Base-by-base conservation (phyloP, 1,140 invertebrate genomes). In the Phenacoccus solenopsis region DNA sequence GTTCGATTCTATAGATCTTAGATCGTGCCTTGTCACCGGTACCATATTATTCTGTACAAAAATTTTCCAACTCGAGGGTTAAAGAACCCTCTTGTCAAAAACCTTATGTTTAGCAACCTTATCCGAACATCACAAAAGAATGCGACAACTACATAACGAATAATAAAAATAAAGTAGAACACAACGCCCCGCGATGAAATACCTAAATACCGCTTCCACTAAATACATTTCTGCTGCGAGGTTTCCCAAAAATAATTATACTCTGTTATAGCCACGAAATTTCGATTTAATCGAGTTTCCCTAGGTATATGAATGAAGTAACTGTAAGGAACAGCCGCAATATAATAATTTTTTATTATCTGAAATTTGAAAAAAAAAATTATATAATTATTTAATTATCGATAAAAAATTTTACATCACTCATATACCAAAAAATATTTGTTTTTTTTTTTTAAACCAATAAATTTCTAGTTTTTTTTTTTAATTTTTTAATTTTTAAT, bases 51-150 rank as follows among this genome's bases (percentile, higher is more conserved):
- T 49, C 38, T 9, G 38, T 49, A 9, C n/a, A n/a, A n/a, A 49
- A 49, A 49, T 16, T 49, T 49, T 49, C 38, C 38, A n/a, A 49
- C 13, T n/a, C 16, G 38, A 49, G 38, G 38, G 38, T 49, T 49
- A 49, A 49, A 49, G 38, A 49, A 49, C 38, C 38, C 38, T 49
- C 38, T 49, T 49, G 38, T 49, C 38, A 49, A n/a, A 49, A 49
- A 49, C 16, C 38, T 49, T 49, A 16, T 16, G 38, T 49, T 49
- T 16, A 49, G 38, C 12, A 49, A 49, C 38, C 3, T 49, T 49
- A 49, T n/a, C 38, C 38, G 3, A 49, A 9, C 38, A 49, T 49
- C 38, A 49, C 38, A 49, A 49, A 49, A 49, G 38, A 49, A 49
- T 49, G 38, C 38, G 38, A 49, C 38, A 49, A 49, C 38, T 49